phyloP scores from a whole-genome alignment of 2,888 invertebrate species.

The Nezara viridula region DNA sequence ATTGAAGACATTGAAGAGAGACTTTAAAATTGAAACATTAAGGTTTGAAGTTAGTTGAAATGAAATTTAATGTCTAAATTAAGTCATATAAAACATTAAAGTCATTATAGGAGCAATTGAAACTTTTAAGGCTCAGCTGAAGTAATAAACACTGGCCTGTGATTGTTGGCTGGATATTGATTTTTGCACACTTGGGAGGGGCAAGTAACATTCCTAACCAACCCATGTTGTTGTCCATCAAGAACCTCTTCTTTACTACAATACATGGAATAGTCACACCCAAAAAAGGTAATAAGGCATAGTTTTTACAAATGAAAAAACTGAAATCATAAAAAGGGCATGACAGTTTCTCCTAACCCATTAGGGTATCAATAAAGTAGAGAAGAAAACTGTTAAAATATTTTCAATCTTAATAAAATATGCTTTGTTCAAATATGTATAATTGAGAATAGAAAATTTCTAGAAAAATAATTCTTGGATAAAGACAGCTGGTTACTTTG shows the following conservation, averaged over 20 bases:
- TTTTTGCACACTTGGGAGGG: conserved; percentile 63
- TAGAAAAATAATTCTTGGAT: not conserved
- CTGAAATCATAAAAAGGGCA: not conserved
- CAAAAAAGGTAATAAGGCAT: conserved; percentile 52
- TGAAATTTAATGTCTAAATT: not conserved
- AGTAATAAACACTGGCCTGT: conserved; percentile 55
- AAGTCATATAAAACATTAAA: not conserved
- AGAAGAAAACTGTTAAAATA: not conserved
- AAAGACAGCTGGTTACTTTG: conserved; percentile 1
- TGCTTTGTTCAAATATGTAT: not conserved
- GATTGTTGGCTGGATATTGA: conserved; percentile 62
- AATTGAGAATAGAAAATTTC: not conserved
- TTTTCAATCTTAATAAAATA: not conserved
- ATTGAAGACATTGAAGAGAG: no score
- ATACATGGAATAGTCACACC: not conserved
- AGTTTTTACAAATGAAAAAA: conserved; percentile 5
- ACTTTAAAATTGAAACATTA: not conserved
- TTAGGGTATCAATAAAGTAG: not conserved
- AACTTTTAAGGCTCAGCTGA: conserved; percentile 46
- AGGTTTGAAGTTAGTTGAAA: not conserved
- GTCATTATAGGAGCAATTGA: not conserved
- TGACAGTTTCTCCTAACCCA: not conserved
- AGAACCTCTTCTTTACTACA: conserved; percentile 25
- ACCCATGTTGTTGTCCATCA: conserved; percentile 58
- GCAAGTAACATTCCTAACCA: conserved; percentile 61